phyloP scores from a whole-genome alignment of 2,113 vertebrate species.

The Cyanocitta stelleri region DNA sequence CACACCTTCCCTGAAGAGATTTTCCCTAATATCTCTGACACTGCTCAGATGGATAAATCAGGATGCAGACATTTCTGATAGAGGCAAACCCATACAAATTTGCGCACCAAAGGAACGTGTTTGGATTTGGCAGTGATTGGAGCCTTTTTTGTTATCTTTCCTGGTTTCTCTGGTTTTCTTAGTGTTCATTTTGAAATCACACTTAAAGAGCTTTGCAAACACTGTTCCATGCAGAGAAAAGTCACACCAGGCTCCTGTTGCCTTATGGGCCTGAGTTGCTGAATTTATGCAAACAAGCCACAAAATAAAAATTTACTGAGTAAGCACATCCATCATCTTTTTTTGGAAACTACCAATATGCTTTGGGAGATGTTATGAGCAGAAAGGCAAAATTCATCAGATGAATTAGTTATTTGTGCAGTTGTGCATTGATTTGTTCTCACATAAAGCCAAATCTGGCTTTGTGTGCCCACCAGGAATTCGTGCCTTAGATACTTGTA shows the following conservation, averaged over 20 bases:
- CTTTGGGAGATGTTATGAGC: background rate
- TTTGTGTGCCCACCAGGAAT: background rate
- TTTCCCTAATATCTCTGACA: rapidly evolving
- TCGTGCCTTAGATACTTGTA: background rate
- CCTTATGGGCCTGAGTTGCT: background rate
- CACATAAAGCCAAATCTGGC: background rate
- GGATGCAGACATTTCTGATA: background rate
- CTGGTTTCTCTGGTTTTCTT: background rate
- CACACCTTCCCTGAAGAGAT: background rate
- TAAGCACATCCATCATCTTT: background rate
- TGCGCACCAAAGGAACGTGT: background rate
- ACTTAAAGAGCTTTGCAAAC: background rate
- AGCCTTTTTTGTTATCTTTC: background rate
- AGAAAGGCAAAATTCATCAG: conserved; percentile 14
- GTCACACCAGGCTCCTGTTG: background rate
- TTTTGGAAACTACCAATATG: background rate
- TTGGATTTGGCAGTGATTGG: background rate
- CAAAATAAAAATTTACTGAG: background rate
- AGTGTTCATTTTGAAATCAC: background rate
- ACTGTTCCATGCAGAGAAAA: background rate
- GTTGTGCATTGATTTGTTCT: background rate
- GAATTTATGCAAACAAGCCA: conserved; percentile 12
- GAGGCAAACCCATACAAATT: background rate
- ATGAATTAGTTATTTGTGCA: background rate
- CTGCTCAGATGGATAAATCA: background rate